These are phyloP conservation scores for Rhingia campestris DNA, from an alignment of 2,888 invertebrate species.

Conservation along the genomic window DNA sequence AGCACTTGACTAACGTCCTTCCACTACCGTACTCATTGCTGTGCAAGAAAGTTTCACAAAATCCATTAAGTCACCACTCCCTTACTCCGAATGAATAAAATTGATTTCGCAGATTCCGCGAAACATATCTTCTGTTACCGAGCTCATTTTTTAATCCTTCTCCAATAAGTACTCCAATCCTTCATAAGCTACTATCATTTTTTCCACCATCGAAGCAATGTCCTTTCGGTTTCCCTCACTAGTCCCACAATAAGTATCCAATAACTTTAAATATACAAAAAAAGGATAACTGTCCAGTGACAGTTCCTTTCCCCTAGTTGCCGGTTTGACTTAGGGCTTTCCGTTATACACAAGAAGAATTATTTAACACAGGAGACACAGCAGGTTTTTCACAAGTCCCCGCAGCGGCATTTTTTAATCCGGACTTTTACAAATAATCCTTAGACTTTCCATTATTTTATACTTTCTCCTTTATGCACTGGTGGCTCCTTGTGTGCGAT, in stretches of 20 bases:
- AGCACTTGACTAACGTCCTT: too few species aligned
- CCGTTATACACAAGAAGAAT: conserved; percentile 1
- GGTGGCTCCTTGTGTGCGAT: conserved; percentile 32
- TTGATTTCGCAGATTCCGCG: too few species aligned
- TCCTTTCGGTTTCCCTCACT: conserved; percentile 4
- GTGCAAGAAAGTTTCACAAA: too few species aligned
- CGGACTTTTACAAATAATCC: conserved; percentile 57
- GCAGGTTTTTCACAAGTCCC: conserved; percentile 26
- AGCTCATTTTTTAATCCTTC: too few species aligned
- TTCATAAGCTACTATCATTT: conserved; percentile 3
- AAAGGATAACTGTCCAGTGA: conserved; percentile 7
- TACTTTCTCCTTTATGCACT: conserved; percentile 32
- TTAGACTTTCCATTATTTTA: conserved; percentile 50
- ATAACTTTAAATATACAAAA: conserved; percentile 34
- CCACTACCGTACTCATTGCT: too few species aligned
- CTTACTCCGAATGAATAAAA: too few species aligned
- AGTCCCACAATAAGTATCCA: conserved; percentile 33
- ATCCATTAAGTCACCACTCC: too few species aligned
- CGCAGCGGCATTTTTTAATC: conserved; percentile 54
- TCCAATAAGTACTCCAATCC: too few species aligned
- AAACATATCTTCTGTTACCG: too few species aligned
- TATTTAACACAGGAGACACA: conserved; percentile 44
- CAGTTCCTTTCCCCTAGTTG: not conserved
- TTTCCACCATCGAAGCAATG: conserved; percentile 47
- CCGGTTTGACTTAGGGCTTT: conserved; percentile 17